These are phyloP conservation scores for Lophochroa leadbeateri DNA, from an alignment of 2,113 vertebrate species.

Conservation along the genomic window DNA sequence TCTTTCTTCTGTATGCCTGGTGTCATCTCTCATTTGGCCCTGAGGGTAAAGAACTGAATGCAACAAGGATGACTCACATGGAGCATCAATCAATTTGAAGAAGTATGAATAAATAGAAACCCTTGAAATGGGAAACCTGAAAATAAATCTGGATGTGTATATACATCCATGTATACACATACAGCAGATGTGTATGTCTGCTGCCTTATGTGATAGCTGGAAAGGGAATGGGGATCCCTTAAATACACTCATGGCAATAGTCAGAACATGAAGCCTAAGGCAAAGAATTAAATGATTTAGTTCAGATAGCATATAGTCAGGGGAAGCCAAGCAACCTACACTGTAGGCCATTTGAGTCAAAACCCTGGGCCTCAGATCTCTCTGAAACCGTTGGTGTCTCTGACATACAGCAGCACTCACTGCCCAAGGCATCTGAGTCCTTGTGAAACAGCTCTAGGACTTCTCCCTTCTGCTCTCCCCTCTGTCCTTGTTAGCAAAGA, in stretches of 20 bases:
- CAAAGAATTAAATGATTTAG: not conserved
- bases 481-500: not conserved
- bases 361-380: not conserved
- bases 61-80: not conserved
- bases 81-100: not conserved
- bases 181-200: not conserved
- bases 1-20: not conserved
- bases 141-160: not conserved
- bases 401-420: not conserved
- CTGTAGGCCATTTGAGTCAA: not conserved
- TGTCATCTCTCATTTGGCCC: not conserved
- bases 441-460: not conserved
- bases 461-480: not conserved
- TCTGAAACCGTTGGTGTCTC: not conserved
- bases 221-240: not conserved
- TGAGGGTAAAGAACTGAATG: not conserved
- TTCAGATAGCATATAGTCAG: not conserved
- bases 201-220: not conserved
- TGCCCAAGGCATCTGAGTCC: accelerated
- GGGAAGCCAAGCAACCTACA: not conserved
- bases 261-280: not conserved
- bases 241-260: not conserved
- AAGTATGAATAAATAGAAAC: not conserved
- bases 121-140: not conserved
- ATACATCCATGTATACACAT: not conserved